A percentile compares a stretch with the other conserved stretches of the same genome.
These are phyloP conservation scores for Sarcophaga carnaria DNA, from an alignment of 2,888 invertebrate genomes.

Conservation along the genomic window DNA sequence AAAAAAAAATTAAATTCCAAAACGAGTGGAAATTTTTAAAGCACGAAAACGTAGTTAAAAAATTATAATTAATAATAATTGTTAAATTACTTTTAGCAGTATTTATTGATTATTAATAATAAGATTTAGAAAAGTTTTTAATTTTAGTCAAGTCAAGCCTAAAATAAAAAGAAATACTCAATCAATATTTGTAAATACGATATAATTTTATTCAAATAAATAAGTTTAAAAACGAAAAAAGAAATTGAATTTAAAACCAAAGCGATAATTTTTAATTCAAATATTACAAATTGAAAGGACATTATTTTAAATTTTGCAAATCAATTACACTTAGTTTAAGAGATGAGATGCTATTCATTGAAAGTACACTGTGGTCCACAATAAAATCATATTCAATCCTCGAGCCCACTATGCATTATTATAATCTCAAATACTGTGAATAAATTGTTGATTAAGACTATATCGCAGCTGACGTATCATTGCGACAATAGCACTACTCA, in stretches of 20 bases:
- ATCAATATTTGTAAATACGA: conserved; percentile 40
- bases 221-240: conserved; percentile 37
- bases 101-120: conserved; percentile 40
- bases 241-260: conserved; percentile 27
- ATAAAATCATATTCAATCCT: too few relatives aligned
- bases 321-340: too few relatives aligned
- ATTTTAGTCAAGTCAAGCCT: conserved; percentile 42
- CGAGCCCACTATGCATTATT: too few relatives aligned
- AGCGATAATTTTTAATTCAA: conserved; percentile 3
- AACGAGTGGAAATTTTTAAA: neutral
- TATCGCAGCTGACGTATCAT: too few relatives aligned
- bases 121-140: conserved; percentile 32
- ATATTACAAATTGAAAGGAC: too few relatives aligned
- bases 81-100: conserved; percentile 47
- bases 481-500: too few relatives aligned
- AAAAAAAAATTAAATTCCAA: conserved; percentile 15
- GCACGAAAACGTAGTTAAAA: conserved; percentile 50
- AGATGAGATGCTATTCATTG: too few relatives aligned
- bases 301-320: too few relatives aligned
- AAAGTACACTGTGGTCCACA: too few relatives aligned
- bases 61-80: conserved; percentile 1
- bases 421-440: too few relatives aligned
- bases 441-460: too few relatives aligned
- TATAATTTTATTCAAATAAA: conserved; percentile 40
- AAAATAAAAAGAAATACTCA: neutral